Base-by-base conservation (phyloP, 2,113 vertebrate genomes). In the Montifringilla adamsi region DNA sequence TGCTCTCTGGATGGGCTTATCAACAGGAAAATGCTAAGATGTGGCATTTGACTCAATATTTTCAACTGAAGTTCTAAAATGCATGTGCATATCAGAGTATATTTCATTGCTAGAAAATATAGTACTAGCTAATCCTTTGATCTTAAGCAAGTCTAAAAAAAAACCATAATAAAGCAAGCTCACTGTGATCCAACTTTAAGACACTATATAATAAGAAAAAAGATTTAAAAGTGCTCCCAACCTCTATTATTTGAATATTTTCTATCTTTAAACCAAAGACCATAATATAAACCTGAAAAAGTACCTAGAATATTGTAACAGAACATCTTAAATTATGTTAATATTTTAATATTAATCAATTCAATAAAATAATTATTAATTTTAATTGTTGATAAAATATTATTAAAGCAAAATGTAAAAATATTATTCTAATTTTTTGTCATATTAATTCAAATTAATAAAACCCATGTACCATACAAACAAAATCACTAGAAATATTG, bases 381-480 rank as follows among this genome's bases (percentile, higher is more conserved):
- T 55, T 6, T 35, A 53, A 20, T 55, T 13, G 19, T 33, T 21
- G 30, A 21, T 55, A 13, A 63, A 49, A 47, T 3, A 9, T 46
- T 0, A 43, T 56, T 63, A 0, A 35, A 74, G 24, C 4, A 56
- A 49, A 35, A 9, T 2, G 41, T 28, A 23, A 35, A 33, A 47
- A 63, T 70, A 7, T 23, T 43, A 20, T n/a, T 47, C 1, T 9
- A 22, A 39, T 16, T 77, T 74, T 30, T 11, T 15, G 3, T 62
- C 2, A 13, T 26, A 63, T 46, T 64, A 64, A 23, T 11, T 82
- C 8, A 46, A 50, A 77, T 60, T 28, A 66, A 33, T 35, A 49
- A 56, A 82, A 47, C 2, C 0, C 4, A 19, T 22, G 53, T 10
- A 39, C 4, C 5, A n/a, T 9, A 70, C 50, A 50, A 46, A 31